A percentile compares a stretch with the other conserved stretches of the same genome.
phyloP scores from a whole-genome alignment of 2,888 invertebrate genomes.

The Nezara viridula region DNA sequence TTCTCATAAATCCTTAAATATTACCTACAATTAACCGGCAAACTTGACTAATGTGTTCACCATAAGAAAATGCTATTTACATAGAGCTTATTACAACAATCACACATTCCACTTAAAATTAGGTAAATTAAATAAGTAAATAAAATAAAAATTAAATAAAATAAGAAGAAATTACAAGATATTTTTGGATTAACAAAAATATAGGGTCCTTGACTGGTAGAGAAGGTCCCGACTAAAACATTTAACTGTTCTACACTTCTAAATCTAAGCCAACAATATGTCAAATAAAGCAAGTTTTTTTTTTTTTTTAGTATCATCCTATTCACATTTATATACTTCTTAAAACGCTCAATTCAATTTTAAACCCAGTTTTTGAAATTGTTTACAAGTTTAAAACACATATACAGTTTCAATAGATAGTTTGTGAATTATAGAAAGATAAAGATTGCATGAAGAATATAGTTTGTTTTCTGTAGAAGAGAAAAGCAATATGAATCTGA shows the following conservation, averaged over 20 bases:
- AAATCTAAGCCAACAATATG: slow-evolving; percentile 30
- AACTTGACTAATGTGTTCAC: slow-evolving; percentile 62
- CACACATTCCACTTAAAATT: slow-evolving; percentile 54
- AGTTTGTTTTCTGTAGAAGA: slow-evolving; percentile 50
- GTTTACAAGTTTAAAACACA: not conserved
- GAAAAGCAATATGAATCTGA: slow-evolving; percentile 51
- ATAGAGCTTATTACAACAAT: slow-evolving; percentile 54
- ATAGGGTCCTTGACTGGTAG: slow-evolving; percentile 49
- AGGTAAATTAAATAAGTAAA: slow-evolving; percentile 8
- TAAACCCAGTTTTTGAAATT: not conserved
- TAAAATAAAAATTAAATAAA: slow-evolving; percentile 32
- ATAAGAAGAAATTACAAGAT: not conserved
- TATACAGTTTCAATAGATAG: slow-evolving; percentile 4
- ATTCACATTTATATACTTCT: slow-evolving; percentile 52
- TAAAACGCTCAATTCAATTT: slow-evolving; percentile 48
- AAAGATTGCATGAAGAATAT: slow-evolving; percentile 20
- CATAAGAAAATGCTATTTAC: slow-evolving; percentile 62
- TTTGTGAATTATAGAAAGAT: slow-evolving; percentile 1
- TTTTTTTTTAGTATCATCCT: not conserved
- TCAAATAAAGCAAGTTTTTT: slow-evolving; percentile 36
- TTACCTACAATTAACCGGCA: slow-evolving; percentile 61
- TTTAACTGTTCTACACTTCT: not conserved
- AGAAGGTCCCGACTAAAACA: slow-evolving; percentile 50
- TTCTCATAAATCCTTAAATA: slow-evolving; percentile 35
- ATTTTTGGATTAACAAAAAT: slow-evolving; percentile 52